These are phyloP conservation scores for Psettodes erumei DNA, from an alignment of 2,113 vertebrate species.

Conservation along the genomic window DNA sequence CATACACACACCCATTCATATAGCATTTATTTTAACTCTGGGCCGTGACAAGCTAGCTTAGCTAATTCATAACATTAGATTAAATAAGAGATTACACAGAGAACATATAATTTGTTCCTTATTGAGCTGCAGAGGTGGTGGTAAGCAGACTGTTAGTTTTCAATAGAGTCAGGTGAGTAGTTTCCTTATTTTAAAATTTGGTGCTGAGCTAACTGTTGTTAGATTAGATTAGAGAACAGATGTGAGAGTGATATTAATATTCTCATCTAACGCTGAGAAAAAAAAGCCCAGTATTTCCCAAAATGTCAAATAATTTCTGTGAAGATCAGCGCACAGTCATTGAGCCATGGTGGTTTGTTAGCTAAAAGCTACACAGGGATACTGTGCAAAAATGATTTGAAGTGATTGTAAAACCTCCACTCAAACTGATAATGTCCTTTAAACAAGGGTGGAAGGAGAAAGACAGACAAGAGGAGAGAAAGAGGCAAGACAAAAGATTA, in stretches of 20 bases:
- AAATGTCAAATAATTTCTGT: background rate
- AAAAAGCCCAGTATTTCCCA: background rate
- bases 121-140: background rate
- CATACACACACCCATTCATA: background rate
- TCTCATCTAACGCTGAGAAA: background rate
- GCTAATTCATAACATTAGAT: background rate
- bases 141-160: background rate
- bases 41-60: no score
- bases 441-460: background rate
- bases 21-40: background rate
- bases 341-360: no score
- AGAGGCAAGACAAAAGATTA: constrained; percentile 24
- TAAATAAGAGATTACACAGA: no score
- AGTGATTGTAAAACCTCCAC: background rate
- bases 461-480: background rate
- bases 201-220: background rate
- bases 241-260: constrained; percentile 18
- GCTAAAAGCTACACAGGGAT: no score
- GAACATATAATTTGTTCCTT: background rate
- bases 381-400: background rate
- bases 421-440: constrained; percentile 8
- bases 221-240: background rate
- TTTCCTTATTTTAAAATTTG: background rate
- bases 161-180: background rate
- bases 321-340: background rate